Conservation (phyloP, 2,113 vertebrate species). For the Dendropsophus ebraccatus region DNA sequence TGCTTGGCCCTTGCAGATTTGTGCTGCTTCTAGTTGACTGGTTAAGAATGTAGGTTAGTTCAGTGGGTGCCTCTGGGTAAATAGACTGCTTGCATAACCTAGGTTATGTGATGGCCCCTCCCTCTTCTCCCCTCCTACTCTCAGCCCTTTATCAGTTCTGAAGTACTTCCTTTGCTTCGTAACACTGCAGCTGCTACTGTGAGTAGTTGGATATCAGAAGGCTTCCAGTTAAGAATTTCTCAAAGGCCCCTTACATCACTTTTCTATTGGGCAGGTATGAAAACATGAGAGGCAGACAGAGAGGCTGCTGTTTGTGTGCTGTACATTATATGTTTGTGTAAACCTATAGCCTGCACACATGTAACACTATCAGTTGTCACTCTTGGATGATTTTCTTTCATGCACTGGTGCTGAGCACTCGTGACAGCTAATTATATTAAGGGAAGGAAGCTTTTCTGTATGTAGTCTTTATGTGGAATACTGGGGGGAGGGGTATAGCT, state of each 20-base stretch:
- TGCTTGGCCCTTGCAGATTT: not conserved
- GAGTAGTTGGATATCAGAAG: not conserved
- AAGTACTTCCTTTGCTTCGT: not conserved
- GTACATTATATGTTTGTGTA: not conserved
- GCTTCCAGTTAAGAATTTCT: not conserved
- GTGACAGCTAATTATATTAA: no score
- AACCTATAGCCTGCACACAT: not conserved
- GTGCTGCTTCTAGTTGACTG: not conserved
- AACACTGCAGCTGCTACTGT: not conserved
- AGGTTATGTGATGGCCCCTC: slow-evolving; percentile 50
- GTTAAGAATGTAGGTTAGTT: slow-evolving; percentile 59
- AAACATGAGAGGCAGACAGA: not conserved
- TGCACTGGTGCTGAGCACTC: no score
- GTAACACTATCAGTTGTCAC: not conserved
- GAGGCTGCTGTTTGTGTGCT: no score
- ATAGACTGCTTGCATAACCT: slow-evolving; percentile 62
- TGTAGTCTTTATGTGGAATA: no score
- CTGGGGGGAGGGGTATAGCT: no score
- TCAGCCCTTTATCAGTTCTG: not conserved
- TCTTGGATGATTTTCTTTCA: not conserved
- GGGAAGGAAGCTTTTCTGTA: no score
- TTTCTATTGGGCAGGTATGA: slow-evolving; percentile 37
- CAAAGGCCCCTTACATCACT: not conserved
- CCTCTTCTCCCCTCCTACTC: not conserved
- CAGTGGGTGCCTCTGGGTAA: slow-evolving; percentile 56